phyloP scores from a whole-genome alignment of 2,113 vertebrate genomes.

The Misgurnus mizolepis region DNA sequence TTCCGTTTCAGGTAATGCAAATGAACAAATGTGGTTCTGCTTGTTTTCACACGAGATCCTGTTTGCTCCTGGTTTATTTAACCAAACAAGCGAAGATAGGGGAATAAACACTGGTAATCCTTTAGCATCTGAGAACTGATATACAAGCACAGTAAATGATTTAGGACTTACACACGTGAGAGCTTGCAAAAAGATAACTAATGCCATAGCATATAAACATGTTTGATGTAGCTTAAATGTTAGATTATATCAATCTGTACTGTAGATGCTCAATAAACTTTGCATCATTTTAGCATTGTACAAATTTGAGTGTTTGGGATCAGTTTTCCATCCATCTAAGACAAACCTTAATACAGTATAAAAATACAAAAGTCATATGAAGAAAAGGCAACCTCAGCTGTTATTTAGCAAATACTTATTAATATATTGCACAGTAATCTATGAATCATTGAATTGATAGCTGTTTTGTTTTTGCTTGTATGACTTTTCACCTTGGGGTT shows the following conservation, averaged over 20 bases:
- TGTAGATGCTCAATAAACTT: not conserved
- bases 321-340: not conserved
- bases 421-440: not conserved
- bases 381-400: not conserved
- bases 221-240: conserved; percentile 25
- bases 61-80: conserved; percentile 14
- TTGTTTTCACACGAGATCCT: not conserved
- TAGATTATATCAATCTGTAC: conserved; percentile 2
- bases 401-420: not conserved
- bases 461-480: conserved; percentile 6
- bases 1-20: not conserved
- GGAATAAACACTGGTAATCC: not conserved
- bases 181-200: not conserved
- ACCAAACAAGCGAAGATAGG: not conserved
- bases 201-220: not conserved
- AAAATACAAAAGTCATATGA: not conserved
- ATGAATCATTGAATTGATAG: not conserved
- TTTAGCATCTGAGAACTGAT: not conserved
- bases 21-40: not conserved
- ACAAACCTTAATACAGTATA: not conserved
- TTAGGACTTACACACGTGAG: not conserved
- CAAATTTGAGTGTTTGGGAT: not conserved
- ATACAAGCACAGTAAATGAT: not conserved
- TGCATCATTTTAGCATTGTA: conserved; percentile 10
- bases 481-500: conserved; percentile 26